A percentile compares a stretch with the other conserved stretches of the same genome.
Conservation (phyloP, 1,140 invertebrate species). For the Habropoda laboriosa region DNA sequence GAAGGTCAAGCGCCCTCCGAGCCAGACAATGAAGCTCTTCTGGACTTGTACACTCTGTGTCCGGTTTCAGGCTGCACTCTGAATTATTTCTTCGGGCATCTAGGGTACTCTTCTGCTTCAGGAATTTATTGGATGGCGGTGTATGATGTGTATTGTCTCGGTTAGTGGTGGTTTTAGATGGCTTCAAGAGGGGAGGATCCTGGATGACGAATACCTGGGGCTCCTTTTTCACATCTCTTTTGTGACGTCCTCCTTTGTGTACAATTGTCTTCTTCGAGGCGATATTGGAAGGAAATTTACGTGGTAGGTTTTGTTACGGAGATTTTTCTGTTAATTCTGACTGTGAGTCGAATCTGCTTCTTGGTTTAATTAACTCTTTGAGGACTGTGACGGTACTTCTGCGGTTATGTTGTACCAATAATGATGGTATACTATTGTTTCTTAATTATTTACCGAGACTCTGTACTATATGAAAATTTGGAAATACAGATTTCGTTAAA, state of each 20-base stretch:
- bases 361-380: no score
- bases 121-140: slow-evolving; percentile 18
- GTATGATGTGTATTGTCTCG: slow-evolving; percentile 9
- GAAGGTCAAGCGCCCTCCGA: slow-evolving; percentile 79
- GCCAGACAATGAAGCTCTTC: slow-evolving; percentile 79
- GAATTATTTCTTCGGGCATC: slow-evolving; percentile 40
- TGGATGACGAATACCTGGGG: background rate
- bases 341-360: no score
- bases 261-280: background rate
- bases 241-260: background rate
- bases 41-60: slow-evolving; percentile 40
- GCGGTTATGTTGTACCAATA: no score
- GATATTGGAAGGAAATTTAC: no score
- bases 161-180: slow-evolving; percentile 1
- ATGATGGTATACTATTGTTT: no score
- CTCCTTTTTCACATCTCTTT: background rate
- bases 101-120: background rate
- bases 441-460: no score
- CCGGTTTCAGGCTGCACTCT: slow-evolving; percentile 35
- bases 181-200: background rate
- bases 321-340: no score
- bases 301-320: no score
- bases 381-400: no score
- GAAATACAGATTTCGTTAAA: no score
- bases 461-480: no score